Base-by-base conservation (phyloP, 2,888 invertebrate species). In the Cheilosia grossa region DNA sequence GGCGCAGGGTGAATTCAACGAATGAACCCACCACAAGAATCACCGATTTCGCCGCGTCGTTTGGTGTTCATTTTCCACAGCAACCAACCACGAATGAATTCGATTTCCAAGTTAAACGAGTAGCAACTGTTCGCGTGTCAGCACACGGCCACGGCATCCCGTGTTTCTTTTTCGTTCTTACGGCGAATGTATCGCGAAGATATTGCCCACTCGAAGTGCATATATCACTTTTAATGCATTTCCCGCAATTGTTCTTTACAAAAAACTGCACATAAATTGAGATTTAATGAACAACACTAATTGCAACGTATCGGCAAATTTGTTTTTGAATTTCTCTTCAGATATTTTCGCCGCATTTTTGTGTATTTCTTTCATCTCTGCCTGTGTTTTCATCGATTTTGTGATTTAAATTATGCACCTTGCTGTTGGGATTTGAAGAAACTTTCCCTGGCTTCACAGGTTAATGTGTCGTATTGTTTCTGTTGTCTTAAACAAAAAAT, bases 61-160 rank as follows among this genome's bases (percentile, higher is more conserved):
- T 15, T 15, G 17, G 5, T 1, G 33, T 69, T 73, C 79, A 74
- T 64, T 69, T 13, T 21, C 63, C 66, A 42, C 33, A 51, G 30
- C 30, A 51, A 33, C 15, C 66, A 21, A 40, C 40, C 21, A 37
- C 19, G 74, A 83, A 70, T 78, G 78, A 82, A 74, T 69, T 21
- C 4, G 9, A 21, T 47, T 15, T n/a, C 30, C 21, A 74, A 79
- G 30, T 30, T 87, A 88, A 88, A 88, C 85, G 88, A 87, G 88
- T 81, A 86, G 86, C 87, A 80, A 88, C 88, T 88, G 88, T 88
- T 86, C 86, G 87, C 87, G 88, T 87, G 88, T 87, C 83, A 87
- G 82, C 88, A 88, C 88, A 88, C 85, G 67, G 69, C 54, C 27
- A 78, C 77, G 81, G 86, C 78, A 77, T 54, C 30, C 73, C 82